Base-by-base conservation (phyloP, 2,888 invertebrate species). In the Protodeltote pygarga region DNA sequence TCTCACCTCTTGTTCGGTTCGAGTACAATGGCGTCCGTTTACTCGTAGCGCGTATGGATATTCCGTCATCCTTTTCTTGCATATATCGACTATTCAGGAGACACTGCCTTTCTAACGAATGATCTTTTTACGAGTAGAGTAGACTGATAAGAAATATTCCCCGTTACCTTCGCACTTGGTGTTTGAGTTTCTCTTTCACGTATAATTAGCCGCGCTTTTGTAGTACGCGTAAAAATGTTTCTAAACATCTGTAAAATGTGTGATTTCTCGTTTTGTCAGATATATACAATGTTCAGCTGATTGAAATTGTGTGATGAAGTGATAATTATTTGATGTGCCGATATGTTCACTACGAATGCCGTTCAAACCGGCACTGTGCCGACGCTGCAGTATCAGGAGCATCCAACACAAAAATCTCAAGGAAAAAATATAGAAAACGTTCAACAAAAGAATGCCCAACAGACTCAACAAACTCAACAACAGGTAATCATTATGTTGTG, bases 321-420 rank as follows among this genome's bases (percentile, higher is more conserved):
- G n/a, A 40, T 64, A 67, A 53, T 69, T 87, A 83, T 54, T 24
- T 55, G n/a, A 49, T 53, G 48, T 51, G 35, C 29, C 64, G 66
- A 64, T 49, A 94, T 94, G 93, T 94, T 94, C 73, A 93, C 94
- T 28, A 93, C 93, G 58, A 94, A 94, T 77, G 83, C 93, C 27
- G 93, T 94, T 60, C 93, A 93, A 79, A 89, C 93, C 82, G 93
- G 93, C 64, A 88, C 93, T 45, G 94, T 94, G 71, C 93, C 94
- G 65, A 92, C 92, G 37, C 93, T 95, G 57, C 95, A 95, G 78
- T 95, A 95, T 79, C 95, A 95, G 79, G 94, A 95, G 57, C 94
- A 95, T 75, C 92, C 93, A 45, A 85, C 89, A 52, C 93, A 93
- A 61, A 93, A 93, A 67, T 89, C 93, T 3, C 93, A 93, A 77